Conservation (phyloP, 2,113 vertebrate species). For the Bostrychus sinensis region DNA sequence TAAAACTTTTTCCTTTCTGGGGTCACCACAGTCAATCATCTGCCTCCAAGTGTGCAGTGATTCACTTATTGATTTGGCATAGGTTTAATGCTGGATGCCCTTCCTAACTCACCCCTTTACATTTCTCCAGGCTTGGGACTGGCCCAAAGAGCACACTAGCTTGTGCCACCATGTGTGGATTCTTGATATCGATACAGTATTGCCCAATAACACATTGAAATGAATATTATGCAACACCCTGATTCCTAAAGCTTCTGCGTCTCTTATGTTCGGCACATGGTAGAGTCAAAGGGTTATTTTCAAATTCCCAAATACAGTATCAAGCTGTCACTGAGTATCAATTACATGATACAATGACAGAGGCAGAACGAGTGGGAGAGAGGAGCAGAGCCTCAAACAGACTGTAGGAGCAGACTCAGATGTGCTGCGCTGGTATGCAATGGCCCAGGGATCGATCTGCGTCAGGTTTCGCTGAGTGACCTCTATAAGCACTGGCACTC, state of each 20-base stretch:
- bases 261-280: not conserved
- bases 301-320: conserved; percentile 46
- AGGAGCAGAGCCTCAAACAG: conserved; percentile 24
- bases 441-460: conserved; percentile 66
- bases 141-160: too few relatives aligned
- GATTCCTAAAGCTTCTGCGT: not conserved
- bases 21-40: too few relatives aligned
- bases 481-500: conserved; percentile 61
- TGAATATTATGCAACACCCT: not conserved
- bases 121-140: too few relatives aligned
- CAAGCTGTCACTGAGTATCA: conserved; percentile 64
- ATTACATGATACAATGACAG: conserved; percentile 54
- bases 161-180: too few relatives aligned
- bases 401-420: conserved; percentile 50
- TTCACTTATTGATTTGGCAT: too few relatives aligned
- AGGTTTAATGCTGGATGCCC: too few relatives aligned
- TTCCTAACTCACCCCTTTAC: too few relatives aligned
- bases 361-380: conserved; percentile 16
- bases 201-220: too few relatives aligned
- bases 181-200: too few relatives aligned
- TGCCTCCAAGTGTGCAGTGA: too few relatives aligned
- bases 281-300: conserved; percentile 29
- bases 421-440: conserved; percentile 74
- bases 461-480: conserved; percentile 80
- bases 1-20: too few relatives aligned